These are phyloP conservation scores for Pristionchus fissidentatus DNA, from an alignment of 2,888 invertebrate genomes.

Conservation along the genomic window DNA sequence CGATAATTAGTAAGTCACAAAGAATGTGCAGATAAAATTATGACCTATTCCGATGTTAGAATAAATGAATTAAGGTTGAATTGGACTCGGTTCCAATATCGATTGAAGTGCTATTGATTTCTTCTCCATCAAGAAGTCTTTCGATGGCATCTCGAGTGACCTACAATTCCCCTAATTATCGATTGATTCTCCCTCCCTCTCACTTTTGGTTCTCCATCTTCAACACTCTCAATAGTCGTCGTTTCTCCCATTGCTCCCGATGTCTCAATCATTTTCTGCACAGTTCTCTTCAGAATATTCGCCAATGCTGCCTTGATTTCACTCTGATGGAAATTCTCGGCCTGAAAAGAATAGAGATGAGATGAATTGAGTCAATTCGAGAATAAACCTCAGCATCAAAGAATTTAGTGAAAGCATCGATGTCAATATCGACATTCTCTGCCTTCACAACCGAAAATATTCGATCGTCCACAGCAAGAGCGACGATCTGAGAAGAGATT, in stretches of 20 bases:
- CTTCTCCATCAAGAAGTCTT: background rate
- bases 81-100: background rate
- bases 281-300: conserved; percentile 23
- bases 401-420: conserved; percentile 35
- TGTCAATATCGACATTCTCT: conserved; percentile 37
- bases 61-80: too few relatives aligned
- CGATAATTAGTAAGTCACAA: background rate
- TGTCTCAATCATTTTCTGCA: conserved; percentile 14
- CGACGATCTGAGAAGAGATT: conserved; percentile 4
- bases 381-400: conserved; percentile 5
- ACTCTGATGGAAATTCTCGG: conserved; percentile 37
- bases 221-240: background rate
- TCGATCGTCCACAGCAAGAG: conserved; percentile 17
- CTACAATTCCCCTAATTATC: background rate
- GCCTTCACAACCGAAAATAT: conserved; percentile 34
- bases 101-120: background rate
- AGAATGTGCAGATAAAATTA: background rate
- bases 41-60: too few relatives aligned
- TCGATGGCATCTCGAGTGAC: background rate
- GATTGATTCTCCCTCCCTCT: background rate
- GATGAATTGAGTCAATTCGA: background rate
- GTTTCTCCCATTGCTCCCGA: background rate
- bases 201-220: background rate
- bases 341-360: background rate
- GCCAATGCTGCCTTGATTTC: conserved; percentile 17